These are phyloP conservation scores for Colaptes auratus DNA, from an alignment of 2,113 vertebrate genomes.

Conservation along the genomic window DNA sequence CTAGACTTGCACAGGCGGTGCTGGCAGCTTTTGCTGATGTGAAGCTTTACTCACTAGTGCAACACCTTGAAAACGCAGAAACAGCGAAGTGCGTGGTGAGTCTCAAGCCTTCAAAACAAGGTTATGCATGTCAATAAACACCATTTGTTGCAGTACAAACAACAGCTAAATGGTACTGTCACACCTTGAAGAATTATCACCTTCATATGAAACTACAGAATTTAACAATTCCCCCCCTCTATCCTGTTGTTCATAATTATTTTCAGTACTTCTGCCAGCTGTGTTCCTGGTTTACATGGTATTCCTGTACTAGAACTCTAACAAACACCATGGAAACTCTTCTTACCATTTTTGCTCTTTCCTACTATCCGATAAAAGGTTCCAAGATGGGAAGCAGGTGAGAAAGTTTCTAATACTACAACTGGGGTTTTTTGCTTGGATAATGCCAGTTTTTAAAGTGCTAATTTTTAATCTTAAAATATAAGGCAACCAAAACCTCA, in stretches of 20 bases:
- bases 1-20: constrained; percentile 85
- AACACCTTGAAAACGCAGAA: constrained; percentile 78
- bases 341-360: constrained; percentile 87
- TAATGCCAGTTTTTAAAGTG: neutral
- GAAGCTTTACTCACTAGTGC: constrained; percentile 85
- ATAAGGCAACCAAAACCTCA: neutral
- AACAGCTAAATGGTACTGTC: neutral
- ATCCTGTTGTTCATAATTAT: constrained; percentile 9
- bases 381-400: constrained; percentile 86
- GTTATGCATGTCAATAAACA: neutral
- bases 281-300: constrained; percentile 98
- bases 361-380: constrained; percentile 86
- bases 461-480: neutral
- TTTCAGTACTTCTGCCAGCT: constrained; percentile 91
- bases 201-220: neutral
- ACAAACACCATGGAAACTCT: constrained; percentile 92
- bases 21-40: constrained; percentile 88
- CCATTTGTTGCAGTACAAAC: neutral
- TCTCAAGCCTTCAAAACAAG: neutral
- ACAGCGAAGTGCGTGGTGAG: constrained; percentile 88
- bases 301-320: constrained; percentile 92
- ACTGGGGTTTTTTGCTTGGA: neutral
- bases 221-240: neutral
- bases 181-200: neutral
- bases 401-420: neutral